A percentile compares a stretch with the other conserved stretches of the same genome.
These are phyloP conservation scores for Pterocles burchelli DNA, from an alignment of 2,113 vertebrate species.

Conservation along the genomic window DNA sequence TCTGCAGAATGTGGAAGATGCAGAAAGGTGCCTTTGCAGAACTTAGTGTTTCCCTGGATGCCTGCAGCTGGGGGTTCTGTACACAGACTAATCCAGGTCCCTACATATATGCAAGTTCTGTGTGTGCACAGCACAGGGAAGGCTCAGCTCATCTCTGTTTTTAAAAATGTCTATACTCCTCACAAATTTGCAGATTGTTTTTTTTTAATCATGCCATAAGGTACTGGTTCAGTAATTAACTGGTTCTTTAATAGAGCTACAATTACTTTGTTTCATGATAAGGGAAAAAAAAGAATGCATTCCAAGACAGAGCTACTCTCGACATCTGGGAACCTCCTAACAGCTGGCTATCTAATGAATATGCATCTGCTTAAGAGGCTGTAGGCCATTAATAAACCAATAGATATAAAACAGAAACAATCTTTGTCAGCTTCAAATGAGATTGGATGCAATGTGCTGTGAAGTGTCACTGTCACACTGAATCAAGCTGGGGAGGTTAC, in stretches of 20 bases:
- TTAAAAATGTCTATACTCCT: slow-evolving; percentile 27
- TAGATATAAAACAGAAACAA: slow-evolving; percentile 82
- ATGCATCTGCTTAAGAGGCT: slow-evolving; percentile 86
- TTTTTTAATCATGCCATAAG: slow-evolving; percentile 71
- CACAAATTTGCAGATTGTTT: slow-evolving; percentile 40
- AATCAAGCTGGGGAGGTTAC: slow-evolving; percentile 72
- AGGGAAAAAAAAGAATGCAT: slow-evolving; percentile 58
- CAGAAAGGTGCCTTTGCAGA: neutral
- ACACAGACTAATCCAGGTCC: neutral
- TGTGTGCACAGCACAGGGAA: accelerated
- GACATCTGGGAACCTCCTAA: slow-evolving; percentile 84
- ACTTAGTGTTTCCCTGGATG: neutral
- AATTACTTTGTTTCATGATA: slow-evolving; percentile 81
- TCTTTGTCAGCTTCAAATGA: slow-evolving; percentile 81
- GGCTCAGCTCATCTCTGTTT: neutral
- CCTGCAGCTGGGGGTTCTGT: neutral
- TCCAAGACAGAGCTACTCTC: slow-evolving; percentile 77
- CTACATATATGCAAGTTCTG: neutral
- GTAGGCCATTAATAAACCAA: slow-evolving; percentile 85
- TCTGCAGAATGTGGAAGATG: neutral
- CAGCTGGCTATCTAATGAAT: slow-evolving; percentile 89
- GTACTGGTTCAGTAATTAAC: slow-evolving; percentile 80
- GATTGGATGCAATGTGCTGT: slow-evolving; percentile 80
- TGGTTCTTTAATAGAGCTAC: slow-evolving; percentile 80
- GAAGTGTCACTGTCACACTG: slow-evolving; percentile 85